These are phyloP conservation scores for Acestrorhynchus altus DNA, from an alignment of 2,797 vertebrate genomes.

Conservation along the genomic window DNA sequence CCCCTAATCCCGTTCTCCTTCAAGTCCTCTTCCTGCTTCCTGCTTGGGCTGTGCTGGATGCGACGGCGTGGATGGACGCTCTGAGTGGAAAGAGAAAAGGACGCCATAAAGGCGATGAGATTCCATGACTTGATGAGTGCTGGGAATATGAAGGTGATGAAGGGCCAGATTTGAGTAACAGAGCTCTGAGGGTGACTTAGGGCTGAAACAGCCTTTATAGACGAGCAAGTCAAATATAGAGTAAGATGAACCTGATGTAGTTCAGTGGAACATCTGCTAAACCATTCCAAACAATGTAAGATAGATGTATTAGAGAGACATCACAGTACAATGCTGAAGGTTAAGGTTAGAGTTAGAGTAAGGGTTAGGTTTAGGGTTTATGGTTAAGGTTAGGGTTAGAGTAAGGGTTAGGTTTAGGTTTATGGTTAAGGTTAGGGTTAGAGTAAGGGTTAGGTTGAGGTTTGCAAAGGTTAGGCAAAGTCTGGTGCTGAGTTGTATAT, in stretches of 20 bases:
- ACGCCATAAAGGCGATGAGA: conserved; percentile 25
- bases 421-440: no score
- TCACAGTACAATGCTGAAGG: no score
- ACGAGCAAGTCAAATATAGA: not conserved
- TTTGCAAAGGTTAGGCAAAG: no score
- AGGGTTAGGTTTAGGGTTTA: no score
- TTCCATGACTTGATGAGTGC: not conserved
- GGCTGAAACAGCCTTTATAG: not conserved
- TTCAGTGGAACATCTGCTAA: no score
- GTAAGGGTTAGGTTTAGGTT: no score
- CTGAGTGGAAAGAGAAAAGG: not conserved
- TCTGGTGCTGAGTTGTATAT: no score
- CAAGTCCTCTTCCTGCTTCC: conserved; percentile 43
- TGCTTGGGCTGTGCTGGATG: not conserved
- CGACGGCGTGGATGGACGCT: not conserved
- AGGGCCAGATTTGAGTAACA: not conserved
- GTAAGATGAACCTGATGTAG: not conserved
- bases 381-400: no score
- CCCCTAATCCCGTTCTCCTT: conserved; percentile 55
- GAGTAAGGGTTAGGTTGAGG: no score
- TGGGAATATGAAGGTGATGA: not conserved
- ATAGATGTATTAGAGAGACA: no score
- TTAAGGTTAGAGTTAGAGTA: no score
- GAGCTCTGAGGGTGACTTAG: not conserved
- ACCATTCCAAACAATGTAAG: no score